Evolutionary conservation across 2,797 vertebrate genomes (phyloP).

Genomic region (Bufotes viridis): DNA sequence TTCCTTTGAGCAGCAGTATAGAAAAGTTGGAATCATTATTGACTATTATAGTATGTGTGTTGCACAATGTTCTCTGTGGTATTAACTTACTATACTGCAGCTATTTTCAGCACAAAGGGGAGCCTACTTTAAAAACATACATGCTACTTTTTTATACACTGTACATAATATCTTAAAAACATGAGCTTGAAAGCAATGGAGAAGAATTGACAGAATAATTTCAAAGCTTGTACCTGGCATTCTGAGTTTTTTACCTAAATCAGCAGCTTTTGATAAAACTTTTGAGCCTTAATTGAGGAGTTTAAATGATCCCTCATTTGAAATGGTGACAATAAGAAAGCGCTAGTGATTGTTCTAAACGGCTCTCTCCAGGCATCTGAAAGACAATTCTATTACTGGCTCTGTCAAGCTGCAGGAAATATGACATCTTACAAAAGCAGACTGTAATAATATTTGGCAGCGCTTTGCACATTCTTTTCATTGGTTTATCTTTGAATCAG

Average conservation of each 20-base stretch:
- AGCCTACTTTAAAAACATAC: conserved; percentile 25
- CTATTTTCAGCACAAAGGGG: neutral
- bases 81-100: conserved; percentile 7
- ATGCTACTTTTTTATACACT: conserved; percentile 20
- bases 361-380: conserved; percentile 61
- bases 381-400: conserved; percentile 63
- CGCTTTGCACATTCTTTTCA: conserved; percentile 54
- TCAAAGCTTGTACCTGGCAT: conserved; percentile 29
- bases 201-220: conserved; percentile 40
- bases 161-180: conserved; percentile 38
- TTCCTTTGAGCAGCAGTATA: neutral
- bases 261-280: conserved; percentile 60
- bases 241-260: conserved; percentile 43
- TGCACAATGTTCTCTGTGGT: conserved; percentile 12
- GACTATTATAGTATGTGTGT: conserved; percentile 7
- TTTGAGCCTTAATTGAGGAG: conserved; percentile 59
- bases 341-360: conserved; percentile 61
- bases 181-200: conserved; percentile 38
- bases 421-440: conserved; percentile 60
- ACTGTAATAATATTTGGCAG: conserved; percentile 62
- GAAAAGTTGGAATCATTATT: conserved; percentile 1
- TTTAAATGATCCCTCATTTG: conserved; percentile 56
- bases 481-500: conserved; percentile 60
- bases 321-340: conserved; percentile 63
- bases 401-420: conserved; percentile 62